Percentiles rank a stretch among this genome's conserved stretches.
Evolutionary conservation across 2,113 vertebrate genomes (phyloP).

Genomic region (Phylloscopus trochiloides): DNA sequence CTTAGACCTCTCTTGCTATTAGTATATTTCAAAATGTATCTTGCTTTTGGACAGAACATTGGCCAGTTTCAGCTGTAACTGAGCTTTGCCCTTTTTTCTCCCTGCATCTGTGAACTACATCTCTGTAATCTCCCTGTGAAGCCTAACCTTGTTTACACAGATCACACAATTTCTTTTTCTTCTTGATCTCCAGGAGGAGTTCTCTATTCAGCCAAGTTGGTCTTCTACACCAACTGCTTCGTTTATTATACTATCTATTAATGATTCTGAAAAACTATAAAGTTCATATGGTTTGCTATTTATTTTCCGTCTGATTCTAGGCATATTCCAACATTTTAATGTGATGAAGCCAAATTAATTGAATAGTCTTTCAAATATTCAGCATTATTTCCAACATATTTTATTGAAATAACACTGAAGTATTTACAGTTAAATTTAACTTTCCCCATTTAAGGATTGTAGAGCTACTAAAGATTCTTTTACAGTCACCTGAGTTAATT

Average conservation of each 20-base stretch:
- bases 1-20: background rate
- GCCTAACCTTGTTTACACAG: background rate
- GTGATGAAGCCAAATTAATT: background rate
- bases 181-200: background rate
- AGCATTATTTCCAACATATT: background rate
- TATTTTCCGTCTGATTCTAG: background rate
- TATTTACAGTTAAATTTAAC: background rate
- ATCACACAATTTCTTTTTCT: background rate
- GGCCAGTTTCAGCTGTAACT: background rate
- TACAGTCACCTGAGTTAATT: background rate
- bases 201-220: background rate
- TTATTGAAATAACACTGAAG: background rate
- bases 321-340: background rate
- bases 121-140: background rate
- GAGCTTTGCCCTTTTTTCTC: background rate
- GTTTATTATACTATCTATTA: background rate
- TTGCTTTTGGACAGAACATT: background rate
- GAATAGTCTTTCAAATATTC: background rate
- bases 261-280: background rate
- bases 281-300: background rate
- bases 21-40: background rate
- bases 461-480: background rate
- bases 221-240: background rate
- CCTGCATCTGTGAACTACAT: background rate
- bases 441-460: background rate